Evolutionary conservation across 2,888 invertebrate species (phyloP), one percentile per base, ranked within the genome.

Genomic region (Dioctria linearis): DNA sequence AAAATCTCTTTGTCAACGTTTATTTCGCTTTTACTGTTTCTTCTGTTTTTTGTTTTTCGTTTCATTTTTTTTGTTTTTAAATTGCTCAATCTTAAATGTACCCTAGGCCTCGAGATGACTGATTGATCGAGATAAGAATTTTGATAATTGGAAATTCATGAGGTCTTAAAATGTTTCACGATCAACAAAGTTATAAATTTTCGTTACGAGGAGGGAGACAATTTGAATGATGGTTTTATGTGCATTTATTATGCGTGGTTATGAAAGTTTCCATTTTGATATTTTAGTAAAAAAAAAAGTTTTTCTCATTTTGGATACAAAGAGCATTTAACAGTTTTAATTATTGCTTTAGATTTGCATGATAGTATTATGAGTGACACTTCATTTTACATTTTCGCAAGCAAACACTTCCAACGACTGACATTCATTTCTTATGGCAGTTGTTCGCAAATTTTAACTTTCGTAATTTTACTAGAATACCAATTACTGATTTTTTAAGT

Each of bases 81-180:
- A 49, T 39, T 46, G 40, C 51, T 39, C 69, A 69, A 49, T 37
- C 51, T 49, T 54, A 39, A 54, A 11, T 11, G 54, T 51, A 69
- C 11, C 13, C 8, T 51, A 25, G 69, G 51, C 51, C 69, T 69
- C 37, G 39, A 39, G 54, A 69, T 69, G 69, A 69, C 51, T 69
- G 69, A 69, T 69, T 69, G 69, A 69, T 69, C 69, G 39, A 49
- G 54, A 39, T 51, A 66, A 69, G 51, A 25, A 69, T 69, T 69
- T 69, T 69, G 69, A 69, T 69, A 69, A 69, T 69, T 49, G 49
- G 69, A 69, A 69, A 69, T 69, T 69, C 69, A 69, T 69, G 69
- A 69, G 69, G 49, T 69, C 51, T 51, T 69, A 69, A 69, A 69
- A 39, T 49, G 54, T 51, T 69, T 51, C 69, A 69, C 51, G 69